Base-by-base conservation (phyloP, 2,113 vertebrate genomes). In the Rhabdomys dilectus region DNA sequence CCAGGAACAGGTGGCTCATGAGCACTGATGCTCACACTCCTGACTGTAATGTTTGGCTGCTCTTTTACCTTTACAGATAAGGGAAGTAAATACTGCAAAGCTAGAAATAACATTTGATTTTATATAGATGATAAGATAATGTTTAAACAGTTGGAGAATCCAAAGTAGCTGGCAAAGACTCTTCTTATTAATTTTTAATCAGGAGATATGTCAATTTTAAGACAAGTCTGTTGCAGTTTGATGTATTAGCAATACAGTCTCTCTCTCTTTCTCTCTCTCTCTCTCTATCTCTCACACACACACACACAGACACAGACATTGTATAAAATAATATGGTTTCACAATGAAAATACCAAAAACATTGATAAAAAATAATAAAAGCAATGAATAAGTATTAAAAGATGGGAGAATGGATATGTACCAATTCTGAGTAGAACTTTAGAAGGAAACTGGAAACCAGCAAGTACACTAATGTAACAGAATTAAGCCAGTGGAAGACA, bases 281-380 rank as follows among this genome's bases (percentile, higher is more conserved):
- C 64, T 31, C 56, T 85, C 42, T 70, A 2, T 42, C 11, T 73
- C n/a, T 73, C 29, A 36, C 31, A 16, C 60, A 2, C 4, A 42
- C 11, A n/a, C 39, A 48, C 4, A 60, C 31, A n/a, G 51, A 36
- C 53, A 88, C 58, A n/a, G 22, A 8, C 56, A 58, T 0, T 82
- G 56, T 26, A 39, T 82, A 60, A 82, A 39, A 58, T 82, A 82
- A 82, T 82, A 39, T 39, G 36, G 53, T 60, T 82, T 60, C 22
- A 82, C 51, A 92, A 95, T 84, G 60, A 77, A 95, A 95, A 95
- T 62, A 77, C 76, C 34, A 80, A 88, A 64, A 73, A 3, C 80
- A 39, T 80, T 94, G 21, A 82, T 90, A 95, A 82, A 48, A 66
- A 24, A 60, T 39, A n/a, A 91, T 42, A 60, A 86, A 88, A 73